Evolutionary conservation across 2,797 vertebrate genomes (phyloP).

Genomic region (Antennarius maculatus): DNA sequence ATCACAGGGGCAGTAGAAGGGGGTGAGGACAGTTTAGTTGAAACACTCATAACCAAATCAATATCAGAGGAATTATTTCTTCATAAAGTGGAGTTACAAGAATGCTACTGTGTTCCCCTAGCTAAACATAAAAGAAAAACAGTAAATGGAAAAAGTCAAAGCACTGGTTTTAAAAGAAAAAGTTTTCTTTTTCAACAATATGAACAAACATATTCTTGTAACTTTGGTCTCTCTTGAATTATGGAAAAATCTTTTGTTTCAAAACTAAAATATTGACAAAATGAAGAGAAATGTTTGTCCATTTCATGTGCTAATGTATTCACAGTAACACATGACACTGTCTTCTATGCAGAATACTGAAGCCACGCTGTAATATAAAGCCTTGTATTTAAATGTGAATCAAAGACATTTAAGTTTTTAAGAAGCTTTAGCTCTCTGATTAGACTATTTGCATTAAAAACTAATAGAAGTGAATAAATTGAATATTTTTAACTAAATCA

Average conservation of each 20-base stretch:
- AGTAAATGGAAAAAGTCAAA: no score
- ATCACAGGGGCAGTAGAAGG: no score
- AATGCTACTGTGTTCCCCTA: not conserved
- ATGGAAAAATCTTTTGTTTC: no score
- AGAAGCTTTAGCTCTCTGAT: not conserved
- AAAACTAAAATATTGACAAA: no score
- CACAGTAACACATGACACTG: no score
- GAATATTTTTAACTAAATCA: not conserved
- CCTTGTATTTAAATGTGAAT: not conserved
- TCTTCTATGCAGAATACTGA: not conserved
- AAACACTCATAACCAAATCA: constrained; percentile 39
- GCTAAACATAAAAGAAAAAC: not conserved
- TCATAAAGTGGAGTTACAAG: constrained; percentile 7
- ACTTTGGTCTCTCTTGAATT: no score
- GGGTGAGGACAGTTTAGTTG: no score
- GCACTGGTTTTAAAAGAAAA: no score
- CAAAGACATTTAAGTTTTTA: not conserved
- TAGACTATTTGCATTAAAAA: not conserved
- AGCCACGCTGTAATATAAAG: not conserved
- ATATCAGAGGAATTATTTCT: constrained; percentile 25
- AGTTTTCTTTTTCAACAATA: no score
- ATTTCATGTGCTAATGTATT: no score
- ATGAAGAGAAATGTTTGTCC: no score
- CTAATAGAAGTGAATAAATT: not conserved
- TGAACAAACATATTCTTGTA: no score